Conservation (phyloP, 92 coral and sea anemone species). For the Pocillopora meandrina region DNA sequence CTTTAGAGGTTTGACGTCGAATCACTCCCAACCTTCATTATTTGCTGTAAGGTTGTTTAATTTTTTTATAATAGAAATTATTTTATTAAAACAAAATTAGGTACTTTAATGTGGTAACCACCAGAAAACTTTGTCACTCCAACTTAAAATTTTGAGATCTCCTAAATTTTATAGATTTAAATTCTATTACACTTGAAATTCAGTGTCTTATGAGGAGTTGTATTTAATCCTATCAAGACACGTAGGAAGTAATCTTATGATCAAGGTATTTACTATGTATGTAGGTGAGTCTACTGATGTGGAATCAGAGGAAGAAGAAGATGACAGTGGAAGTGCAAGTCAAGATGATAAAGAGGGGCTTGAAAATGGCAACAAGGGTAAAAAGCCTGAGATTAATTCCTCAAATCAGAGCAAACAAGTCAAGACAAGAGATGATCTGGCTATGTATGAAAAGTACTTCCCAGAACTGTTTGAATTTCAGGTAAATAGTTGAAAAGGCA, state of each 20-base stretch:
- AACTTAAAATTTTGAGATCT: no score
- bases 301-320: slow-evolving; percentile 91
- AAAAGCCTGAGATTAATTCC: slow-evolving; percentile 37
- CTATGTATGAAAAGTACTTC: slow-evolving; percentile 85
- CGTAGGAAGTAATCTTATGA: not conserved
- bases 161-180: no score
- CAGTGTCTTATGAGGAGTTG: no score
- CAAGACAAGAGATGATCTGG: slow-evolving; percentile 74
- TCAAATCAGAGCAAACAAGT: slow-evolving; percentile 41
- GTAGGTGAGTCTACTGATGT: slow-evolving; percentile 81
- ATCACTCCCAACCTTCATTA: no score
- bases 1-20: no score
- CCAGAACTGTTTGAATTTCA: slow-evolving; percentile 79
- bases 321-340: slow-evolving; percentile 47
- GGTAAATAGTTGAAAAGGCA: slow-evolving; percentile 34
- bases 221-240: no score
- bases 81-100: no score
- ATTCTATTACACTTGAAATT: no score
- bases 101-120: no score
- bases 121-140: no score
- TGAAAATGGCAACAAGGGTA: slow-evolving; percentile 21
- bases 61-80: no score
- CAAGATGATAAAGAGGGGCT: slow-evolving; percentile 29
- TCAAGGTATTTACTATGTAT: not conserved
- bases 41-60: no score